Conservation (phyloP, 2,797 vertebrate genomes). For the Leucoraja ocellata region DNA sequence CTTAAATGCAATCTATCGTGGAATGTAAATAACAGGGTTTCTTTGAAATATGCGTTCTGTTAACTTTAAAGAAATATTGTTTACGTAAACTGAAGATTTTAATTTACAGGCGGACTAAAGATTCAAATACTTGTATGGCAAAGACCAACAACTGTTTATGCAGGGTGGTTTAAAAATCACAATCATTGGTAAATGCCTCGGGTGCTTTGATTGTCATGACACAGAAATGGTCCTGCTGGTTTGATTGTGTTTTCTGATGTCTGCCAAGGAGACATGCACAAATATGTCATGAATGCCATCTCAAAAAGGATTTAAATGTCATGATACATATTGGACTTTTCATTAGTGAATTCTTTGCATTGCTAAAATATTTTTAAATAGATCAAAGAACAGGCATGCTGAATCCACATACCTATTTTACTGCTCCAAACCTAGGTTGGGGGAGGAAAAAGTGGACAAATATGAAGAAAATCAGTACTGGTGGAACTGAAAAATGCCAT, state of each 20-base stretch:
- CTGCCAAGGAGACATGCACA: neutral
- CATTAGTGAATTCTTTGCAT: neutral
- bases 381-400: neutral
- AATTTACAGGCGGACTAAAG: neutral
- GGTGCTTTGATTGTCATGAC: neutral
- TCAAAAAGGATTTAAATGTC: neutral
- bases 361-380: neutral
- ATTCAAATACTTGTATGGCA: neutral
- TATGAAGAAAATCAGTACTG: neutral
- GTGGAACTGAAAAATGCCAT: neutral
- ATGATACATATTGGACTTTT: neutral
- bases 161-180: neutral
- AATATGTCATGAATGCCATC: neutral
- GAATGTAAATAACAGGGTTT: neutral
- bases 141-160: neutral
- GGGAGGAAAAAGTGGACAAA: neutral
- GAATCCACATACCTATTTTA: neutral
- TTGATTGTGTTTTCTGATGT: neutral
- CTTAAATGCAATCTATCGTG: neutral
- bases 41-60: neutral
- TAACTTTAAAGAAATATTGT: neutral
- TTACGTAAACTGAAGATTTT: neutral
- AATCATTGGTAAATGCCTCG: neutral
- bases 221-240: neutral
- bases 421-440: neutral